A percentile compares a stretch with the other conserved stretches of the same genome.
These are phyloP conservation scores for Hycleus phaleratus DNA, from an alignment of 1,140 invertebrate genomes.

Conservation along the genomic window DNA sequence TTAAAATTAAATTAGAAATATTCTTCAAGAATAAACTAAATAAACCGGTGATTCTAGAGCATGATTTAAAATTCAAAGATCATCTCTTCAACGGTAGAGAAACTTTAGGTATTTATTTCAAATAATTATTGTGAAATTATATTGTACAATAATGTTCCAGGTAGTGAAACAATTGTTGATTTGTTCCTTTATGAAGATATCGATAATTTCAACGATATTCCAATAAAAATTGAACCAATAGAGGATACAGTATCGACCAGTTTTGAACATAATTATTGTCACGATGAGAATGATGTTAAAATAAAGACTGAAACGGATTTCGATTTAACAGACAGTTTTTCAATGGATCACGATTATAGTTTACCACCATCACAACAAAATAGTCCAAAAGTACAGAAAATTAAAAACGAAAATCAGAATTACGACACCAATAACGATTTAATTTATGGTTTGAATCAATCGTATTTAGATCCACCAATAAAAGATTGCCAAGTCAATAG, in stretches of 20 bases:
- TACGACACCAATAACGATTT: constrained; percentile 10
- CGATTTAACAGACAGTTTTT: not conserved
- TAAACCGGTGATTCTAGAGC: constrained; percentile 71
- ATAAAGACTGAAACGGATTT: too few species aligned
- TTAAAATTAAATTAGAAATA: constrained; percentile 72
- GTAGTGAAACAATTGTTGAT: constrained; percentile 68
- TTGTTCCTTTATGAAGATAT: constrained; percentile 51
- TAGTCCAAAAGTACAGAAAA: not conserved
- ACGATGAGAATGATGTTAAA: constrained; percentile 10
- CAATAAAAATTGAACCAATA: not conserved
- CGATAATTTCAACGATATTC: not conserved
- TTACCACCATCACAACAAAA: constrained; percentile 8
- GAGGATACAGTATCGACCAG: constrained; percentile 2
- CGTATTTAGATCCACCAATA: constrained; percentile 6
- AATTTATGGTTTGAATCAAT: constrained; percentile 21
- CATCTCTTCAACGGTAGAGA: constrained; percentile 78
- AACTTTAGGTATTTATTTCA: constrained; percentile 53
- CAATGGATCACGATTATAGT: constrained; percentile 26
- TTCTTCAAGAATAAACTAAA: constrained; percentile 69
- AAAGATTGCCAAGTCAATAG: not conserved
- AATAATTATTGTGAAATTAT: too few species aligned
- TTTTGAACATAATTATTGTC: constrained; percentile 30
- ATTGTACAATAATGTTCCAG: constrained; percentile 38
- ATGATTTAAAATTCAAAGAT: constrained; percentile 70
- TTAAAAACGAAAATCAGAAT: not conserved